Conservation (phyloP, 2,797 vertebrate species). For the Premnoplex brunnescens region DNA sequence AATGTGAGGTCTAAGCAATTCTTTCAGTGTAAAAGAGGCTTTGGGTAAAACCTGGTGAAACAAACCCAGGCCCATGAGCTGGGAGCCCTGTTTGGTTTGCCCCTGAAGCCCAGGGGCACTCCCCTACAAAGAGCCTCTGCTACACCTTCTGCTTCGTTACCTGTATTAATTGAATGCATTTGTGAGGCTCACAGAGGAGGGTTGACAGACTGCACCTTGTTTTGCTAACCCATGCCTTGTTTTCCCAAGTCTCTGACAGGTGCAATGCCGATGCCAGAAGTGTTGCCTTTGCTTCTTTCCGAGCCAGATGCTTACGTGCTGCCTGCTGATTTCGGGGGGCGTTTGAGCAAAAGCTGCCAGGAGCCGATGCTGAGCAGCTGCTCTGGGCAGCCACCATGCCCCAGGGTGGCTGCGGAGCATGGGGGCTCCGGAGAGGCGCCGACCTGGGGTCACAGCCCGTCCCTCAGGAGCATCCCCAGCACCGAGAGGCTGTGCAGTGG, state of each 20-base stretch:
- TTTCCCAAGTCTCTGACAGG: conserved; percentile 72
- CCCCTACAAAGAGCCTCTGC: not conserved
- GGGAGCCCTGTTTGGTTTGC: not conserved
- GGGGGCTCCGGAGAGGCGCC: not conserved
- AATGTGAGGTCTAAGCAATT: not conserved
- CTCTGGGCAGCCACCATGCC: not conserved
- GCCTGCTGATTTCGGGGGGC: conserved; percentile 17
- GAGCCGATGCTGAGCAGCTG: conserved; percentile 21
- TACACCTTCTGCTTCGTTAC: fast-evolving
- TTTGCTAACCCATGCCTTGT: conserved; percentile 28
- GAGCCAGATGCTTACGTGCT: not conserved
- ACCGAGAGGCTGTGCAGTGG: not conserved
- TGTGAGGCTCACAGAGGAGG: fast-evolving
- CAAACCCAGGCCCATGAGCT: fast-evolving
- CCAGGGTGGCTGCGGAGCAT: not conserved
- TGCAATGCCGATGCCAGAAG: conserved; percentile 15
- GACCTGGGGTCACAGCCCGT: conserved; percentile 21
- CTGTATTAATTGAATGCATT: not conserved
- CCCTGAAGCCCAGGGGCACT: not conserved
- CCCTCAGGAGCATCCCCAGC: not conserved
- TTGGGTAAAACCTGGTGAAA: not conserved
- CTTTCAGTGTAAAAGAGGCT: not conserved
- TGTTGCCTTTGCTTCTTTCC: conserved; percentile 62
- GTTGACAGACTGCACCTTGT: not conserved
- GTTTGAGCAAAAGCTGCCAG: conserved; percentile 19